These are phyloP conservation scores for Nezara viridula DNA, from an alignment of 2,888 invertebrate genomes.

Conservation along the genomic window DNA sequence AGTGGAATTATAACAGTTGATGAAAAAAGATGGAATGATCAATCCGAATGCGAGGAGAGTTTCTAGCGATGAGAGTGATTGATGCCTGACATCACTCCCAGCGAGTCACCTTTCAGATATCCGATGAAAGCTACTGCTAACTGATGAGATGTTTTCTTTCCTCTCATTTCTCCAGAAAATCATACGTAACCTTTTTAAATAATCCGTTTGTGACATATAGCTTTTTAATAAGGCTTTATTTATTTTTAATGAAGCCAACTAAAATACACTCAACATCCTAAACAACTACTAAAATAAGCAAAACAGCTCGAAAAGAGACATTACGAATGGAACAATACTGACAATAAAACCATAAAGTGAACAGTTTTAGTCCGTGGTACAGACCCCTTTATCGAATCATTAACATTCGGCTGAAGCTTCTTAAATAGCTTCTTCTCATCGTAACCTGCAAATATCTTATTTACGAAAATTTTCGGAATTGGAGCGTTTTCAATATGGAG, in stretches of 20 bases:
- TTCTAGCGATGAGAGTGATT: neutral
- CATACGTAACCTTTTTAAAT: neutral
- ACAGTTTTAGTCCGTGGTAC: too few species aligned
- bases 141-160: neutral
- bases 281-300: too few species aligned
- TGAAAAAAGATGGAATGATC: neutral
- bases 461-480: too few species aligned
- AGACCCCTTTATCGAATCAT: too few species aligned
- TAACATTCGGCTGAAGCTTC: too few species aligned
- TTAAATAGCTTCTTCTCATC: too few species aligned
- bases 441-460: too few species aligned
- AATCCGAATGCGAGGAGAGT: neutral
- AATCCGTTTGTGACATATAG: neutral
- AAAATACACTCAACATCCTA: too few species aligned
- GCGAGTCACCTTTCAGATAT: neutral
- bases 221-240: neutral
- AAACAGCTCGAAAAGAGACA: too few species aligned
- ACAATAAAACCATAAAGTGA: too few species aligned
- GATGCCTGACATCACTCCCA: neutral
- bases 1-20: conserved; percentile 15
- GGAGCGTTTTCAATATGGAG: too few species aligned
- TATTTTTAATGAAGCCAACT: neutral
- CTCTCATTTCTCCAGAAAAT: neutral
- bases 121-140: neutral
- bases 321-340: too few species aligned